Evolutionary conservation across 2,113 vertebrate species (phyloP), one percentile per base, ranked within the genome.

Genomic region (Periophthalmus modestus): DNA sequence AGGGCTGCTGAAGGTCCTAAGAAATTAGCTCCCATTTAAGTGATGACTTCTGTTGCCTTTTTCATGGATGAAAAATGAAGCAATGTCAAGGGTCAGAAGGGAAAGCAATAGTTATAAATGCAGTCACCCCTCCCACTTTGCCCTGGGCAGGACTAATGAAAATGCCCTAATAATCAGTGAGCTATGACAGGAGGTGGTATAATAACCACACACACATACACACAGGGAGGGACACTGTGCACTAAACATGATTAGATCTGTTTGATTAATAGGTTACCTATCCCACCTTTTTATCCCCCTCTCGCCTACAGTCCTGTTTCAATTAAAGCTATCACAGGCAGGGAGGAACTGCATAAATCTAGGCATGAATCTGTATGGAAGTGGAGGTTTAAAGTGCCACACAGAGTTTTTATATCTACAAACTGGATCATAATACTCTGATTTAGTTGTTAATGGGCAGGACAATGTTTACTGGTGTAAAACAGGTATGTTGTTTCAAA

Each of bases 51-150:
- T 36, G 23, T 36, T 13, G 1, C 69, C 50, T 18, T 67, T 75
- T 39, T 73, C 21, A 19, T 0, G 13, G 66, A 50, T 72, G 58
- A 73, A 63, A 59, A 36, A 72, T 69, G 75, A 75, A 71, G 55
- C 79, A 84, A 19, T 79, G 82, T 84, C 73, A 86, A 66, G 57
- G 77, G 71, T 85, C 79, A 87, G 79, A 72, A 28, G 21, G 47
- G 52, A 78, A 50, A 58, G 57, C 39, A 77, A 77, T 12, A 80
- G 83, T 85, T 73, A 69, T 52, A 52, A 59, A 58, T 33, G 58
- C 63, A 66, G 15, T 23, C 24, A 52, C 28, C 76, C 67, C 23
- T 57, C 72, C 68, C 63, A 67, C 15, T 79, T 72, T 11, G 48
- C 76, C 68, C 70, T 67, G 61, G 79, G 24, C 19, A 24, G 58